phyloP scores from a whole-genome alignment of 2,113 vertebrate species.

The Smithornis capensis region DNA sequence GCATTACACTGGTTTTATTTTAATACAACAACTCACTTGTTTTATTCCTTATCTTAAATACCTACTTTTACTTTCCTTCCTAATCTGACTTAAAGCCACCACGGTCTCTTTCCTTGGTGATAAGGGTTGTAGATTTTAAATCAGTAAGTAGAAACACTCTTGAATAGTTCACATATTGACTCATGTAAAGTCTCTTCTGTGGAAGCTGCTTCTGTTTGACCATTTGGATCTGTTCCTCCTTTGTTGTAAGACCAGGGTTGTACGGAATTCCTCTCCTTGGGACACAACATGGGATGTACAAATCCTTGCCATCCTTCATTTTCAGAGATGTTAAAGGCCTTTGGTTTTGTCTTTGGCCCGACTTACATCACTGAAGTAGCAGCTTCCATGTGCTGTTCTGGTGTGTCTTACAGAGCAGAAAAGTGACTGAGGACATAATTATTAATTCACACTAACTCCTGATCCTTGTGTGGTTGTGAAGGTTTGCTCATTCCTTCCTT shows the following conservation, averaged over 20 bases:
- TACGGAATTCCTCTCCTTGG: background rate
- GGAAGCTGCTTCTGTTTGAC: constrained; percentile 15
- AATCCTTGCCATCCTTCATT: background rate
- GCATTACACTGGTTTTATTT: background rate
- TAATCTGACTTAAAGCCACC: background rate
- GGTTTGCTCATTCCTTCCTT: background rate
- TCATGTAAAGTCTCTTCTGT: background rate
- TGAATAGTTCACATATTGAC: constrained; percentile 58
- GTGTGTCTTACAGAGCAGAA: background rate
- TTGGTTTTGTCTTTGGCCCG: background rate
- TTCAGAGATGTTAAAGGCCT: background rate
- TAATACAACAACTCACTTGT: background rate
- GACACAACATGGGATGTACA: background rate
- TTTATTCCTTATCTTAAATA: constrained; percentile 46
- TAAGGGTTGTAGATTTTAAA: constrained; percentile 30
- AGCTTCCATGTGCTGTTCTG: background rate
- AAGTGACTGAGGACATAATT: background rate
- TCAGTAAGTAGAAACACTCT: constrained; percentile 34
- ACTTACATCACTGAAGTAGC: background rate
- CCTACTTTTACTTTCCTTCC: constrained; percentile 26
- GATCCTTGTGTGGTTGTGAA: background rate
- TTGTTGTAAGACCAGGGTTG: background rate
- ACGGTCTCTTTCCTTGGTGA: background rate
- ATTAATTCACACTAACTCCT: background rate
- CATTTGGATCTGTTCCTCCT: background rate